Base-by-base conservation (phyloP, 2,888 invertebrate genomes). In the Phengaris alcon region DNA sequence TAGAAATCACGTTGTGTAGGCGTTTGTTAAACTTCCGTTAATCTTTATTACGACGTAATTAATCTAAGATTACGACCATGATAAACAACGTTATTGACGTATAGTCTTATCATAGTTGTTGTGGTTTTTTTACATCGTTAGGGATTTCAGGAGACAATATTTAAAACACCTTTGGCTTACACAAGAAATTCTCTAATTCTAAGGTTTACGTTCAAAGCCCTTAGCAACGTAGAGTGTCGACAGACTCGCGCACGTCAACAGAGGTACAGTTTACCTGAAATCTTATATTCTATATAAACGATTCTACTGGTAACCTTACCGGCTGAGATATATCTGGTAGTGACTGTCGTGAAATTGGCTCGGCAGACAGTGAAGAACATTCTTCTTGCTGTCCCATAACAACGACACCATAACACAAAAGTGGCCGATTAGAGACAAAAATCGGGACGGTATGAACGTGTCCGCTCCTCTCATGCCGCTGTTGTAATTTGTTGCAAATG, bases 341-440 rank as follows among this genome's bases (percentile, higher is more conserved):
- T 87, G 88, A 82, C 86, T 87, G 81, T 89, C 87, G 85, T 90
- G 88, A 84, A 86, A 88, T 80, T 88, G 90, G 84, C 84, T 92
- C 83, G 92, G 92, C 82, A 94, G 94, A 94, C 95, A 95, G 78
- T 85, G 90, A 81, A 85, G 91, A 82, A 89, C 90, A 84, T 90
- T 94, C 94, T 90, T 90, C 83, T 91, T 89, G 88, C 89, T 94
- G 93, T 94, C 94, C 95, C 96, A 96, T 94, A 96, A 88, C 81
- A 96, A 90, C 77, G 95, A 94, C 76, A 95, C 93, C 74, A 95
- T 91, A 80, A 97, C 94, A 77, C 95, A 94, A 75, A 96, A 91
- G 88, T 97, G 97, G 75, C 96, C 95, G 77, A 95, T 89, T 74
- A 97, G 91, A 77, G 95, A 94, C 79, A 97, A 88, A 88, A 97